Evolutionary conservation across 2,888 invertebrate species (phyloP), one percentile per base, ranked within the genome.

Genomic region (Girardia tigrina): DNA sequence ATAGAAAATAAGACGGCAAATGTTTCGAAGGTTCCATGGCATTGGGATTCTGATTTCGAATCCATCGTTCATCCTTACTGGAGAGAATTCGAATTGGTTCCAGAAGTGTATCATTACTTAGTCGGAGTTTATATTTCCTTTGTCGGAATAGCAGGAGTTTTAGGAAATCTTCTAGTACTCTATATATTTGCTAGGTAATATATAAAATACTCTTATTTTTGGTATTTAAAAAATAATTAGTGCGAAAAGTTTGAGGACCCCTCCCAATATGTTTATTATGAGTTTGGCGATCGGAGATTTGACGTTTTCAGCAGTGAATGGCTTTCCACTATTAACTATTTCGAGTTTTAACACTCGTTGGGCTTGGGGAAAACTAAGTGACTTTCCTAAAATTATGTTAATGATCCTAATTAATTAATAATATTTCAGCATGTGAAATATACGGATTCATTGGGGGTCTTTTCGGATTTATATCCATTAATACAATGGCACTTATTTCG

Each of bases 231-330:
- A 27, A 8, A 78, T 69, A 16, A 72, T 77, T 79, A 71, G 29
- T 28, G 82, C 81, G 28, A 82, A 81, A 77, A 78, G 78, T 73
- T 87, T 93, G 77, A 89, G 91, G 80, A 92, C 92, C 42, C 93
- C 93, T 71, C 91, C 93, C 78, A 94, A 94, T 84, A 87, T 94
- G 80, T 87, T 93, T 79, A 90, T 94, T 77, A 89, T 93, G 77
- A 94, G 94, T 86, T 87, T 94, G 81, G 93, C 93, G 42, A 89
- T 94, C 84, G 91, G 91, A 76, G 92, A 92, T 83, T 90, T 92
- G 82, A 87, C 90, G 73, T 87, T 90, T 78, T 91, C 91, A 89
- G 89, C 90, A 73, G 87, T 90, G 79, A 91, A 90, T 83, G 91
- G 91, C 83, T 91, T 90, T 83, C 86, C 90, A 0, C 79, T 82